Evolutionary conservation across 2,113 vertebrate genomes (phyloP).

Genomic region (Ctenodactylus gundi): DNA sequence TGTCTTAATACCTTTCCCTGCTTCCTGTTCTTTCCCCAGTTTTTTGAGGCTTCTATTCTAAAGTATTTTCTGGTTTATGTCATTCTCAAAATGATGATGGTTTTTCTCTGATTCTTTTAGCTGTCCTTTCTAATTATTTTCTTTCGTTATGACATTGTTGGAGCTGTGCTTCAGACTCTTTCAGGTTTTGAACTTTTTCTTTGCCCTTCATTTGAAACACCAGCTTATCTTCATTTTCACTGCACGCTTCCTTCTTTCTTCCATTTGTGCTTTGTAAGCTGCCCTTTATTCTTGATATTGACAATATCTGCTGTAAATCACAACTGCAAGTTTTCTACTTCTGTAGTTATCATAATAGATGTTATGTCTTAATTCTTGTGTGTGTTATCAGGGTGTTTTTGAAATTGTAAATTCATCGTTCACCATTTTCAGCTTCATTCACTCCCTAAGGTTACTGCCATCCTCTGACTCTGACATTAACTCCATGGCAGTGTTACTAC

Average conservation of each 20-base stretch:
- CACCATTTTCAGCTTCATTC: slow-evolving; percentile 87
- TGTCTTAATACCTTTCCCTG: too few relatives aligned
- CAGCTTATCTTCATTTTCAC: slow-evolving; percentile 94
- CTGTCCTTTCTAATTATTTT: slow-evolving; percentile 93
- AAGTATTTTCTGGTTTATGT: slow-evolving; percentile 89
- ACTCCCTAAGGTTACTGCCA: slow-evolving; percentile 93
- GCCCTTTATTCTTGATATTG: background rate
- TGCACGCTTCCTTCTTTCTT: slow-evolving; percentile 91
- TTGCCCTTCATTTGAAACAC: slow-evolving; percentile 92
- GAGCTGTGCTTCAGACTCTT: slow-evolving; percentile 93
- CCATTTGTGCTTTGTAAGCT: slow-evolving; percentile 86
- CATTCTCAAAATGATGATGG: slow-evolving; percentile 89
- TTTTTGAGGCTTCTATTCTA: background rate
- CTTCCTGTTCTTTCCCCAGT: slow-evolving; percentile 90
- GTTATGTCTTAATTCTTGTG: background rate
- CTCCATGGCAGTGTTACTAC: slow-evolving; percentile 93
- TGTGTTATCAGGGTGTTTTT: slow-evolving; percentile 90
- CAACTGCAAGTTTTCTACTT: background rate
- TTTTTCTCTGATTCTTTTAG: slow-evolving; percentile 94
- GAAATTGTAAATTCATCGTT: slow-evolving; percentile 93
- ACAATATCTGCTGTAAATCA: background rate
- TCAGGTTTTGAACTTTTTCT: slow-evolving; percentile 92
- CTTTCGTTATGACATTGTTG: slow-evolving; percentile 91
- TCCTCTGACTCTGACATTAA: slow-evolving; percentile 90
- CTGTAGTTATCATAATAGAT: background rate